phyloP scores from a whole-genome alignment of 2,888 invertebrate species.

The Tuberolachnus salignus region DNA sequence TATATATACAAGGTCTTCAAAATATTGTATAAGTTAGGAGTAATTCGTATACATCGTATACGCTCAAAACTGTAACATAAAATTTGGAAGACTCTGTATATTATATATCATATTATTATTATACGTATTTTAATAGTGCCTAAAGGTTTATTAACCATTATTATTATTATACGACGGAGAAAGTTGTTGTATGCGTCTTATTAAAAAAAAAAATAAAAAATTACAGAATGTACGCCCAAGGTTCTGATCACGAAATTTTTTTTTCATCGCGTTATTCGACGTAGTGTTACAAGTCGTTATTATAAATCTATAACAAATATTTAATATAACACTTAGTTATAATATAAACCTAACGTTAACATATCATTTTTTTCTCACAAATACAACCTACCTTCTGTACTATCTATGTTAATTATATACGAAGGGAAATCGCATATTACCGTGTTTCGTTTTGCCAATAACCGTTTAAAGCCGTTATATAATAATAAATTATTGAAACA shows the following conservation, averaged over 20 bases:
- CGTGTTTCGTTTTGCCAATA: neutral
- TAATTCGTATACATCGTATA: no score
- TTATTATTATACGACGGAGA: constrained; percentile 34
- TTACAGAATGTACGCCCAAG: constrained; percentile 33
- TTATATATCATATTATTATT: neutral
- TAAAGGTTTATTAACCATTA: constrained; percentile 45
- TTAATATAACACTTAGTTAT: constrained; percentile 41
- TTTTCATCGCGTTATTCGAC: constrained; percentile 24
- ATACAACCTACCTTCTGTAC: neutral
- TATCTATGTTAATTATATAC: neutral
- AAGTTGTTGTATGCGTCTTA: constrained; percentile 17
- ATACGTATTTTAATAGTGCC: constrained; percentile 34
- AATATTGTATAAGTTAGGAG: no score
- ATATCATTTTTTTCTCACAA: neutral
- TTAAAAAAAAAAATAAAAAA: no score
- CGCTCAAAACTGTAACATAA: no score
- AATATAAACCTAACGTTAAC: neutral
- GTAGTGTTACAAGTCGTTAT: constrained; percentile 39
- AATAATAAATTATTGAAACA: neutral
- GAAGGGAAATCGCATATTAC: constrained; percentile 7
- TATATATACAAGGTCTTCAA: no score
- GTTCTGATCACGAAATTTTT: constrained; percentile 35
- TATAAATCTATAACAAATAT: constrained; percentile 42
- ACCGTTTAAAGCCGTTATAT: neutral
- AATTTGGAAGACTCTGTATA: no score